Conservation (phyloP, 1,140 invertebrate species). For the Bombyx mandarina region DNA sequence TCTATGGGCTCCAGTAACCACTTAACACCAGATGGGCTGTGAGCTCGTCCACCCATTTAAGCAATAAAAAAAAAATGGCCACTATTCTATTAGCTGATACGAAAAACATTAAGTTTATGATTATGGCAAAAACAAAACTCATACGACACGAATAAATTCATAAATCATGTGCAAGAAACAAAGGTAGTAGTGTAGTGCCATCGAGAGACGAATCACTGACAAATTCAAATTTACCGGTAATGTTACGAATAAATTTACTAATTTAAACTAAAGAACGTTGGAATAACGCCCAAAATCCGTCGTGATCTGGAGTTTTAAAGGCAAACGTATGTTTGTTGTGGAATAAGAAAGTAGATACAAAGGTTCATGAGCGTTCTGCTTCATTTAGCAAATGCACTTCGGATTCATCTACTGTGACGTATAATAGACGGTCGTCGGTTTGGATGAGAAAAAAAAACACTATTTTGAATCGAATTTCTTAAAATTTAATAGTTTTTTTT, state of each 20-base stretch:
- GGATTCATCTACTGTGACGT: conserved; percentile 52
- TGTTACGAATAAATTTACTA: neutral
- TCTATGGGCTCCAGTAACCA: no score
- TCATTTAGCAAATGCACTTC: conserved; percentile 66
- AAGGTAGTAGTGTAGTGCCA: conserved; percentile 32
- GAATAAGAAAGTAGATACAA: conserved; percentile 39
- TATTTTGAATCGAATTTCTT: no score
- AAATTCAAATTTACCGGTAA: conserved; percentile 11
- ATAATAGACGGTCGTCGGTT: neutral
- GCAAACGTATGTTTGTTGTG: conserved; percentile 17
- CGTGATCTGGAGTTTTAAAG: conserved; percentile 1
- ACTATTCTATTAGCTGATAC: no score
- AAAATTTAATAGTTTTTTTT: no score
- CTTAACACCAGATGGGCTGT: no score
- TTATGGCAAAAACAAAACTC: no score
- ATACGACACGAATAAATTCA: conserved; percentile 35
- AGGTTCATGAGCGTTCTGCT: conserved; percentile 50
- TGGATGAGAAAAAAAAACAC: no score
- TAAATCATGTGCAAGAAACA: conserved; percentile 36
- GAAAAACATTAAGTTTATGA: no score
- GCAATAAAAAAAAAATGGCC: no score
- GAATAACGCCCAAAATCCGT: conserved; percentile 23
- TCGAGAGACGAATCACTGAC: conserved; percentile 36
- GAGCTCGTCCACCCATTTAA: no score
- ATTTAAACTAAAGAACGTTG: conserved; percentile 5